Conservation (phyloP, 1,140 invertebrate species). For the Bombus vancouverensis region DNA sequence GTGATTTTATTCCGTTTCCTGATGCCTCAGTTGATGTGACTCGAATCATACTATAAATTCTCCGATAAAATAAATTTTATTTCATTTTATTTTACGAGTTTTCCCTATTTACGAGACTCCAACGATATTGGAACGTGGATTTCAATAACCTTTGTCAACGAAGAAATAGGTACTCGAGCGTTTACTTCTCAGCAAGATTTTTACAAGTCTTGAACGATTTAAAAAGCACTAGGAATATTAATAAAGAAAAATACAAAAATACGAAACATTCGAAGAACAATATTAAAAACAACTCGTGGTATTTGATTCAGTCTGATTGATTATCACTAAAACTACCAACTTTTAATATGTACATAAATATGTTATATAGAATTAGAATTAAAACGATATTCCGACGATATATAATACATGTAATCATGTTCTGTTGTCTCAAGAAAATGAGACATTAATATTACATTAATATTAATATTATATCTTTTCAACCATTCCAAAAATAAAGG, state of each 20-base stretch:
- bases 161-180: neutral
- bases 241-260: neutral
- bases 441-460: too few relatives aligned
- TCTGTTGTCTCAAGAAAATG: too few relatives aligned
- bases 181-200: neutral
- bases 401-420: too few relatives aligned
- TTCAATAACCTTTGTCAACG: slow-evolving; percentile 1
- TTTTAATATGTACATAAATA: too few relatives aligned
- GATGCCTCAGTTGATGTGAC: neutral
- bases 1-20: neutral
- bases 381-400: too few relatives aligned
- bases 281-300: neutral
- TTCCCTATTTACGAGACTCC: neutral
- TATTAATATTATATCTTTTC: too few relatives aligned
- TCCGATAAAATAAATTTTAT: neutral
- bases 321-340: too few relatives aligned
- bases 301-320: too few relatives aligned
- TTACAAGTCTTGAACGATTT: neutral
- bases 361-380: too few relatives aligned
- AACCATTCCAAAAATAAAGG: too few relatives aligned
- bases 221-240: neutral
- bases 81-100: neutral
- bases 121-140: neutral
- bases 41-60: neutral
- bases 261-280: neutral